Evolutionary conservation across 2,113 vertebrate species (phyloP), one percentile per base, ranked within the genome.

Genomic region (Capreolus pygargus): DNA sequence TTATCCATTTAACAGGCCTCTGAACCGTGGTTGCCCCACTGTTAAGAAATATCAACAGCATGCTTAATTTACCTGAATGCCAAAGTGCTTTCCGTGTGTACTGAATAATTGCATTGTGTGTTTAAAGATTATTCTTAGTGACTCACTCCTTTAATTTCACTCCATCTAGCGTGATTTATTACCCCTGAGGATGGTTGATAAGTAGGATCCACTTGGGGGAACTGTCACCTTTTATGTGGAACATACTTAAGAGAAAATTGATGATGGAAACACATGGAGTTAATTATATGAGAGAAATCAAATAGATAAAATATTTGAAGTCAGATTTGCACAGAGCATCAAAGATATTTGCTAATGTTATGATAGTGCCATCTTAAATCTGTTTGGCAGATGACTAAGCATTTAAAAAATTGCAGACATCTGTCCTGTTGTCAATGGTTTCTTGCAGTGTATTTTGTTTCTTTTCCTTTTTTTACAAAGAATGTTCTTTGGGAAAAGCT

Each of bases 211-310:
- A 61, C 58, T 76, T 15, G 25, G 95, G 50, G 67, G 60, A 93
- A 85, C 25, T 55, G 36, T 52, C 45, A 78, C 64, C 45, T 90
- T 60, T 86, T 70, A 57, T 52, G 74, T 76, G 70, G 43, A 83
- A 43, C 60, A 50, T 58, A 54, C 47, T 97, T 95, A 47, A 15
- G 9, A 76, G 95, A 87, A 90, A 92, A 87, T 14, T 57, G 52
- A 95, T 92, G 57, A 36, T 54, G 39, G 55, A 88, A 88, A 79
- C 47, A 76, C 55, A 89, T 79, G 55, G 87, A 95, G 64, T 87
- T 94, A 94, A 96, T 57, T 91, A 86, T 70, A 30, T 36, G 43
- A 90, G 33, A 50, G 50, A 92, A 93, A 86, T 89, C 52, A 64
- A 92, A 74, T 28, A 52, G 74, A 45, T 86, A 94, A 84, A 92